These are phyloP conservation scores for Germaria angustata DNA, from an alignment of 2,888 invertebrate genomes.

Conservation along the genomic window DNA sequence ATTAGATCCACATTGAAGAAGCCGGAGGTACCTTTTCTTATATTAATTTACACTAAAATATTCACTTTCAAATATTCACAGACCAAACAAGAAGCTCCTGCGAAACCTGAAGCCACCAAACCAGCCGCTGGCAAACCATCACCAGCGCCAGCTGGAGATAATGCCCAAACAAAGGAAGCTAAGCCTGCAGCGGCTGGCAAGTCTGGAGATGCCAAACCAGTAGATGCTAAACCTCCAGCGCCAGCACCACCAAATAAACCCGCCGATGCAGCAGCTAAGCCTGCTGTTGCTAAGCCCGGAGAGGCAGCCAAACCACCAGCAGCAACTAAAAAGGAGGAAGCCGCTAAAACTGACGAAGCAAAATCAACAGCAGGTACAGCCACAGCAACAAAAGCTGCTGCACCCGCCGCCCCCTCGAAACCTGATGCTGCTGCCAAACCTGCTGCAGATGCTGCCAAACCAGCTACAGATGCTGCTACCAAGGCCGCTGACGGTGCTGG, in stretches of 20 bases:
- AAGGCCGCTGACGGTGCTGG: conserved; percentile 69
- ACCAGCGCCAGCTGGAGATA: conserved; percentile 18
- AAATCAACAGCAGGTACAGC: conserved; percentile 71
- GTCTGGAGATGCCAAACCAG: conserved; percentile 66
- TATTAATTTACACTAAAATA: background rate
- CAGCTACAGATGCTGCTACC: conserved; percentile 74
- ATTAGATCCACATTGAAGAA: conserved; percentile 32
- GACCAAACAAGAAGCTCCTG: conserved; percentile 49
- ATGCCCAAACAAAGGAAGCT: conserved; percentile 14
- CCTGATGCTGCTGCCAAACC: conserved; percentile 74
- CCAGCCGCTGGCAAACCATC: conserved; percentile 40
- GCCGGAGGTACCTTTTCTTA: background rate
- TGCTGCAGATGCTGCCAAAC: conserved; percentile 69
- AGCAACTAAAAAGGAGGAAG: conserved; percentile 73
- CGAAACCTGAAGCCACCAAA: conserved; percentile 37
- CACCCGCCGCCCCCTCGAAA: conserved; percentile 70
- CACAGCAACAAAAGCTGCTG: conserved; percentile 70
- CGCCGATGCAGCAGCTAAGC: conserved; percentile 72
- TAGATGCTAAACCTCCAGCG: conserved; percentile 64
- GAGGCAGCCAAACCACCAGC: conserved; percentile 75
- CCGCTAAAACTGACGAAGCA: conserved; percentile 72
- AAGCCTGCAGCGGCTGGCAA: conserved; percentile 59
- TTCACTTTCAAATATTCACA: background rate
- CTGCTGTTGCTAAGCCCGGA: conserved; percentile 73
- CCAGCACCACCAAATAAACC: conserved; percentile 75